Evolutionary conservation across 2,888 invertebrate species (phyloP).

Genomic region (Cerceris ruficornis): DNA sequence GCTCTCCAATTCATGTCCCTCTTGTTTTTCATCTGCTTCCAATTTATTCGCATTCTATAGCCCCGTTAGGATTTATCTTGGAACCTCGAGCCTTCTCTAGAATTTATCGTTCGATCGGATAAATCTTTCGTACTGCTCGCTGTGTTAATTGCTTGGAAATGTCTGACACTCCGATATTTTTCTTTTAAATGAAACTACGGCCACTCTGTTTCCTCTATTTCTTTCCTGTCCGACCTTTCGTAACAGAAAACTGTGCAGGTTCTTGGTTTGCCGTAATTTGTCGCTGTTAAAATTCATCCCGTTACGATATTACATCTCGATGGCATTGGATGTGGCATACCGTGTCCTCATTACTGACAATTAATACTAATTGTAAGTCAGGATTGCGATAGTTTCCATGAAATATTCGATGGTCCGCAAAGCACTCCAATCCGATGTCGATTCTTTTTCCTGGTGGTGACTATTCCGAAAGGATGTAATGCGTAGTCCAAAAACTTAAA

Average conservation of each 20-base stretch:
- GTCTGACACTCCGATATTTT: background rate
- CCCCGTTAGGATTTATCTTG: background rate
- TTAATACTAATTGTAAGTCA: background rate
- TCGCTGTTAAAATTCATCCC: background rate
- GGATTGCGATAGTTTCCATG: background rate
- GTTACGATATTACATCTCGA: background rate
- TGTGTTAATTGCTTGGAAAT: background rate
- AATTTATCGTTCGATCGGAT: background rate
- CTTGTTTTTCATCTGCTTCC: background rate
- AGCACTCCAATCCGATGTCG: background rate
- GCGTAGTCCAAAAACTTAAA: too few species aligned
- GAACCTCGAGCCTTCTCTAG: background rate
- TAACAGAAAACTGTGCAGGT: background rate
- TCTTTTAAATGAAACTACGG: background rate
- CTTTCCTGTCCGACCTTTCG: background rate
- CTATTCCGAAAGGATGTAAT: too few species aligned
- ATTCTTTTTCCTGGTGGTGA: background rate
- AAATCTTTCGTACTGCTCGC: background rate
- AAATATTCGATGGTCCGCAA: background rate
- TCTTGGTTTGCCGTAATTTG: background rate
- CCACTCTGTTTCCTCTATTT: background rate
- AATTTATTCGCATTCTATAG: conserved; percentile 2
- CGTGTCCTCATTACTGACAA: background rate
- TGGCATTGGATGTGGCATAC: background rate
- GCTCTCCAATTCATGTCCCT: background rate